Percentiles rank a stretch among this genome's conserved stretches.
Evolutionary conservation across 2,888 invertebrate genomes (phyloP).

Genomic region (Parelbella ahira): DNA sequence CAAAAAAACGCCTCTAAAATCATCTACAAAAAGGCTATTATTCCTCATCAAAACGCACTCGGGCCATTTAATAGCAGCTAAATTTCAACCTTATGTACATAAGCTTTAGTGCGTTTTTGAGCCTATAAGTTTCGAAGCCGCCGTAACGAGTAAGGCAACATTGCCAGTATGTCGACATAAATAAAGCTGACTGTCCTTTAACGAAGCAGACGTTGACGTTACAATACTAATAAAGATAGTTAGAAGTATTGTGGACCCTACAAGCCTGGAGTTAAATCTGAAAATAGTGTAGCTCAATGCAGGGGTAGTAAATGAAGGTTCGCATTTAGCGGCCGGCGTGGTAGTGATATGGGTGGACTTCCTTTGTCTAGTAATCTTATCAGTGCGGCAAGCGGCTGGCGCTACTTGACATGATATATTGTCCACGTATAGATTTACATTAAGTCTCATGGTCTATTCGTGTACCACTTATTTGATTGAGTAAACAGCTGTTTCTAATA

Average conservation of each 20-base stretch:
- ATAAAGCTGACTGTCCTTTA: constrained; percentile 80
- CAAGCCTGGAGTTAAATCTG: constrained; percentile 46
- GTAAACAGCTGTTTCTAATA: too few relatives aligned
- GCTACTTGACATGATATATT: constrained; percentile 73
- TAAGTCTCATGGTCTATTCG: constrained; percentile 33
- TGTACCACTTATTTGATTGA: constrained; percentile 17
- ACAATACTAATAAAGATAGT: constrained; percentile 62
- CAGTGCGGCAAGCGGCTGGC: constrained; percentile 58
- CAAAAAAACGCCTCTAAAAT: constrained; percentile 48
- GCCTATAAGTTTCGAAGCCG: constrained; percentile 29
- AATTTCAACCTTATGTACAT: constrained; percentile 56
- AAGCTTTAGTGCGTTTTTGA: constrained; percentile 5
- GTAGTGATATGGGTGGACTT: constrained; percentile 78
- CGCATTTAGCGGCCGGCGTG: constrained; percentile 70
- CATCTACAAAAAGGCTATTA: constrained; percentile 49
- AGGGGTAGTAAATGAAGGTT: constrained; percentile 72
- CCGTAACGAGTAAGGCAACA: constrained; percentile 70
- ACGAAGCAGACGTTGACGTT: constrained; percentile 75
- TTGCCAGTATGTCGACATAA: constrained; percentile 76
- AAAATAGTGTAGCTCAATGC: constrained; percentile 36
- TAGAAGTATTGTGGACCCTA: constrained; percentile 56
- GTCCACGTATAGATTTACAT: constrained; percentile 55
- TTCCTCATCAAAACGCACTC: constrained; percentile 41
- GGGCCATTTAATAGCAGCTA: constrained; percentile 32
- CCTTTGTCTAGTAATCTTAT: constrained; percentile 80